A percentile compares a stretch with the other conserved stretches of the same genome.
These are phyloP conservation scores for Stenurella melanura DNA, from an alignment of 2,888 invertebrate genomes.

Conservation along the genomic window DNA sequence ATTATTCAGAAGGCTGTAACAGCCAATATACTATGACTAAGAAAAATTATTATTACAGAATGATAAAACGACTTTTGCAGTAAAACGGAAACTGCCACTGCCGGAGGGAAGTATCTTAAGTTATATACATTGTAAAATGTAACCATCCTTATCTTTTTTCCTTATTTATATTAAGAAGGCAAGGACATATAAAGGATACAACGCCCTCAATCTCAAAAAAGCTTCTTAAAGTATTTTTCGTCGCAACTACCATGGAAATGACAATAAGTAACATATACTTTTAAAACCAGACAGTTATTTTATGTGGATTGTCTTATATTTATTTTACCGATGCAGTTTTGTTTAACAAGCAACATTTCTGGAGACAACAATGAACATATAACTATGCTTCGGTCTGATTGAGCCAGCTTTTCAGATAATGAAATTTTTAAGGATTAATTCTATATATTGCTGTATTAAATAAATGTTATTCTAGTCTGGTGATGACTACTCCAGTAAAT, in stretches of 20 bases:
- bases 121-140: conserved; percentile 4
- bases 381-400: not conserved
- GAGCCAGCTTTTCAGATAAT: not conserved
- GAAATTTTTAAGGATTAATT: not conserved
- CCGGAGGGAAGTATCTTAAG: not conserved
- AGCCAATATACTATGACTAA: too few relatives aligned
- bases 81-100: too few relatives aligned
- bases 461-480: not conserved
- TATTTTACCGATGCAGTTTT: conserved; percentile 44
- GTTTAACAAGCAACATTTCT: conserved; percentile 7
- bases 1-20: too few relatives aligned
- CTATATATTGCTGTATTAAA: not conserved
- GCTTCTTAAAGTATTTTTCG: conserved; percentile 42
- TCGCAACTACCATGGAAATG: conserved; percentile 33
- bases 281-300: conserved; percentile 39
- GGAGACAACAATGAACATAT: conserved; percentile 10
- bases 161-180: conserved; percentile 4
- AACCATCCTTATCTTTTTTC: not conserved
- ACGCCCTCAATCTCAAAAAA: conserved; percentile 45
- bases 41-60: too few relatives aligned
- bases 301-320: conserved; percentile 44
- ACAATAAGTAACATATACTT: conserved; percentile 33
- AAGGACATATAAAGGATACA: conserved; percentile 41
- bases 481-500: too few relatives aligned
- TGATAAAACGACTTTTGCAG: too few relatives aligned